Base-by-base conservation (phyloP, 2,113 vertebrate species). In the Epinephelus fuscoguttatus region DNA sequence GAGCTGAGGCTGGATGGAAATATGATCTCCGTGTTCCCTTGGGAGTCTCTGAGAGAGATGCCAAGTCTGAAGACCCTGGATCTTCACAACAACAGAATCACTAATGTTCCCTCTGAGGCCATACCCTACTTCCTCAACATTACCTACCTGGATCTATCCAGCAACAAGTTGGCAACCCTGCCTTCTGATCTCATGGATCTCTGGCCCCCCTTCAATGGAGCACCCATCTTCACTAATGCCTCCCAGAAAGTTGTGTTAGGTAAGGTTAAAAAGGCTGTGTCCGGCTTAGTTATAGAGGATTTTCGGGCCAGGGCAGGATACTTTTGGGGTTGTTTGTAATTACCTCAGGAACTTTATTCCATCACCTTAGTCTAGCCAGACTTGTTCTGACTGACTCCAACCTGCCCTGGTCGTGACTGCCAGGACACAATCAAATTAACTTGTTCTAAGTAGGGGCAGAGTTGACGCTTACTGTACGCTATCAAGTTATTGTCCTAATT, bases 1-100 rank as follows among this genome's bases (percentile, higher is more conserved):
- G 98, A 99, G 88, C 81, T 99, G 40, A 95, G 98, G 27, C 91
- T 99, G 91, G 97, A 97, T 82, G 98, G 98, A 57, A 99, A 99
- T 86, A 90, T 96, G 82, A 95, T 99, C 75, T 94, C 95, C 0
- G 74, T 94, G 33, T 99, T 99, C 81, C 98, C 98, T 25, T 99
- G 98, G 98, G 96, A 96, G 63, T 97, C 97, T 0, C 95, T 99
- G 70, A 93, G 90, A 33, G 97, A 99, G 91, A 97, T 95, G 96
- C 97, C 98, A 60, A 94, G 53, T 1, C 93, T 99, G 59, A 95
- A 93, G 84, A 99, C 95, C 0, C 93, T 99, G 79, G 97, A 98
- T 82, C 92, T 99, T 33, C 98, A 98, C 94, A 99, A 99, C 91
- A 99, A 99, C 90, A 96, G 95, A 59, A 12, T 99, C 69, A 93